Evolutionary conservation across 2,797 vertebrate species (phyloP).

Genomic region (Spinus pinus): DNA sequence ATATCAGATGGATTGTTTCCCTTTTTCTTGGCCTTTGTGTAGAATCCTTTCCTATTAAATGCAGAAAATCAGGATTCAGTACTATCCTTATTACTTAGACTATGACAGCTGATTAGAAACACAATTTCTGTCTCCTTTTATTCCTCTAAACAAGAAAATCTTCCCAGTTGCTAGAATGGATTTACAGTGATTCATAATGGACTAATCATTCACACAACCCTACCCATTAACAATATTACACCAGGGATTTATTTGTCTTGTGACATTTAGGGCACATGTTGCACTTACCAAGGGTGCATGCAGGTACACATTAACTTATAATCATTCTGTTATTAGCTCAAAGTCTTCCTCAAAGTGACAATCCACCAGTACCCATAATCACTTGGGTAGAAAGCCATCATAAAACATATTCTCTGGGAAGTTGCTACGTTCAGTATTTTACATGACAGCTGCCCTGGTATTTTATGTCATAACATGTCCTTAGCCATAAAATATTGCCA

Average conservation of each 20-base stretch:
- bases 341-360: neutral
- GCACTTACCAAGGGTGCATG: neutral
- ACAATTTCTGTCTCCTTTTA: neutral
- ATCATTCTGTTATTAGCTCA: neutral
- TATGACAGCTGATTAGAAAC: neutral
- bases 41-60: neutral
- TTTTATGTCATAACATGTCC: neutral
- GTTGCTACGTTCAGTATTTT: neutral
- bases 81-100: neutral
- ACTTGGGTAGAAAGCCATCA: neutral
- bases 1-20: neutral
- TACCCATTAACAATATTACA: neutral
- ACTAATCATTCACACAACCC: neutral
- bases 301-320: neutral
- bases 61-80: neutral
- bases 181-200: neutral
- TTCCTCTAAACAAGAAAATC: slow-evolving; percentile 10
- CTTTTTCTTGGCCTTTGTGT: neutral
- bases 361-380: neutral
- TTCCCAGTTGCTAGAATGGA: neutral
- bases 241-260: neutral
- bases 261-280: neutral
- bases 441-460: neutral
- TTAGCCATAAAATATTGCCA: neutral
- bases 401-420: neutral